These are phyloP conservation scores for Paramormyrops hopkinsi DNA, from an alignment of 2,797 vertebrate species.

Conservation along the genomic window DNA sequence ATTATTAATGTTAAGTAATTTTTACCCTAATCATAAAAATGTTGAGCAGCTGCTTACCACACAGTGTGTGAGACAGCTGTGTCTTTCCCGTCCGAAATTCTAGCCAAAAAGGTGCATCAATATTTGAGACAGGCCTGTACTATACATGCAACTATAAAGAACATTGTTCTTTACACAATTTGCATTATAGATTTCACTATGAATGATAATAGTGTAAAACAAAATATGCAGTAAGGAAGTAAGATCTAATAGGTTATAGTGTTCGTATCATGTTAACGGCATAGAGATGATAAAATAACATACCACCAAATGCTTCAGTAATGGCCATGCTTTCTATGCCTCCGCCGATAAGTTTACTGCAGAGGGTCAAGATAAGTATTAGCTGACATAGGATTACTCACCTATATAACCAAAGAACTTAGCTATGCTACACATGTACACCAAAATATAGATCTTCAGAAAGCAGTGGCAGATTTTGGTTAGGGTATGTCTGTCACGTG, in stretches of 20 bases:
- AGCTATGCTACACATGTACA: neutral
- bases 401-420: neutral
- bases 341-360: conserved; percentile 89
- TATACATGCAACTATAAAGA: neutral
- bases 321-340: conserved; percentile 98
- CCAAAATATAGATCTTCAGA: neutral
- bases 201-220: neutral
- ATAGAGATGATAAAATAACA: neutral
- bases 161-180: neutral
- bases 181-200: neutral
- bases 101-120: conserved; percentile 39
- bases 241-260: neutral
- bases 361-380: conserved; percentile 35
- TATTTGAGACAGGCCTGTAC: neutral
- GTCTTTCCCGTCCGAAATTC: conserved; percentile 98
- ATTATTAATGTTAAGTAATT: neutral
- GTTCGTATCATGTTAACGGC: neutral
- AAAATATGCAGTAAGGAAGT: neutral
- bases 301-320: conserved; percentile 96
- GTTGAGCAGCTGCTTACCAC: conserved; percentile 66
- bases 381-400: neutral
- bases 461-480: neutral
- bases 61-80: conserved; percentile 92
- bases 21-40: neutral
- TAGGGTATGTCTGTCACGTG: neutral